Evolutionary conservation across 1,140 invertebrate species (phyloP).

Genomic region (Trachymyrmex cornetzi): DNA sequence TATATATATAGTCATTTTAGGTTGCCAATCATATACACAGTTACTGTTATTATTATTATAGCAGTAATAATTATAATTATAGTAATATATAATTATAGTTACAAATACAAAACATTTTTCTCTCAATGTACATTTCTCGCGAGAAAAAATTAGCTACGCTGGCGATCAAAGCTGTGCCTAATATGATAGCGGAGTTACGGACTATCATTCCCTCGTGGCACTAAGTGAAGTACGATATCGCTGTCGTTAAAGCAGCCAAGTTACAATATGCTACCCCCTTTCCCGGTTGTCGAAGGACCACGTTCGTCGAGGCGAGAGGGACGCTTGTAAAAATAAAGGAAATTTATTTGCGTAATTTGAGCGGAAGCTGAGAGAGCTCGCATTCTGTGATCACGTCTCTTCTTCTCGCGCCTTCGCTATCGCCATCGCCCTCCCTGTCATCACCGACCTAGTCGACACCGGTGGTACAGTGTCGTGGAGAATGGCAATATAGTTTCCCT

Average conservation of each 20-base stretch:
- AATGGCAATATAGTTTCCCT: constrained; percentile 87
- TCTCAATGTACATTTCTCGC: neutral
- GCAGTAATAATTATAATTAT: too few species aligned
- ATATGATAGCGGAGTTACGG: constrained; percentile 39
- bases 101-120: too few species aligned
- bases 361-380: constrained; percentile 72
- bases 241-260: constrained; percentile 79
- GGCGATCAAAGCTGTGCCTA: constrained; percentile 1
- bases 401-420: constrained; percentile 53
- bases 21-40: too few species aligned
- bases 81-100: too few species aligned
- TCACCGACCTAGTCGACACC: constrained; percentile 51
- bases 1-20: too few species aligned
- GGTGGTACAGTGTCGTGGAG: constrained; percentile 69
- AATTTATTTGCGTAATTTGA: constrained; percentile 86
- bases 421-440: constrained; percentile 24
- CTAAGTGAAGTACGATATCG: constrained; percentile 70
- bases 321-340: constrained; percentile 84
- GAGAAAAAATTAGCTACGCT: neutral
- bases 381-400: constrained; percentile 73
- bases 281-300: constrained; percentile 53
- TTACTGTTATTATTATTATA: too few species aligned
- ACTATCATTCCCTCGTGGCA: constrained; percentile 17
- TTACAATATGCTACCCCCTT: constrained; percentile 47
- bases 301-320: constrained; percentile 73